Evolutionary conservation across 2,113 vertebrate genomes (phyloP).

Genomic region (Phycodurus eques): DNA sequence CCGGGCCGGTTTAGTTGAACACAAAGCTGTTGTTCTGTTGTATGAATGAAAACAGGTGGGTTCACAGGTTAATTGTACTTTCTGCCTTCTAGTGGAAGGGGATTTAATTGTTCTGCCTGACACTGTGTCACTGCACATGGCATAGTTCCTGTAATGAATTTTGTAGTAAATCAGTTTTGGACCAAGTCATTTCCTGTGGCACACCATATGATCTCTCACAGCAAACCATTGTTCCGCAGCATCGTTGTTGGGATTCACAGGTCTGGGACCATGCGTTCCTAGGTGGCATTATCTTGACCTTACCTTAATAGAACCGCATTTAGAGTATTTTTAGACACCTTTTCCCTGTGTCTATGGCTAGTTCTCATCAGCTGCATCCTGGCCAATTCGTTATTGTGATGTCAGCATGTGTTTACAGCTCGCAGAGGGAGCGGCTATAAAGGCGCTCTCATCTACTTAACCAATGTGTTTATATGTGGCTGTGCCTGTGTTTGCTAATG

Average conservation of each 20-base stretch:
- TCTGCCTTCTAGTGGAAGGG: too few species aligned
- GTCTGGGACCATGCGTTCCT: background rate
- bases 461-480: slow-evolving; percentile 30
- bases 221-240: background rate
- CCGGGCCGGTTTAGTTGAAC: too few species aligned
- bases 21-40: too few species aligned
- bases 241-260: background rate
- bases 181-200: too few species aligned
- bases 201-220: too few species aligned
- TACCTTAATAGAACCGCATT: background rate
- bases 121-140: too few species aligned
- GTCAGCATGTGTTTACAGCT: slow-evolving; percentile 37
- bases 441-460: slow-evolving; percentile 36
- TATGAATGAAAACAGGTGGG: too few species aligned
- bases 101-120: too few species aligned
- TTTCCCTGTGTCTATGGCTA: slow-evolving; percentile 10
- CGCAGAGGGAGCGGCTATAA: slow-evolving; percentile 33
- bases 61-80: too few species aligned
- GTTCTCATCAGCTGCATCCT: slow-evolving; percentile 6
- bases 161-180: too few species aligned
- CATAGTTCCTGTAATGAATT: too few species aligned
- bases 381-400: slow-evolving; percentile 27
- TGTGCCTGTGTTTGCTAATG: slow-evolving; percentile 18
- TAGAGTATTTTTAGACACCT: background rate
- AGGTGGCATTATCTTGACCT: background rate